Percentiles rank a stretch among this genome's conserved stretches.
These are phyloP conservation scores for Drosophila atripex DNA, from an alignment of 2,888 invertebrate species.

Conservation along the genomic window DNA sequence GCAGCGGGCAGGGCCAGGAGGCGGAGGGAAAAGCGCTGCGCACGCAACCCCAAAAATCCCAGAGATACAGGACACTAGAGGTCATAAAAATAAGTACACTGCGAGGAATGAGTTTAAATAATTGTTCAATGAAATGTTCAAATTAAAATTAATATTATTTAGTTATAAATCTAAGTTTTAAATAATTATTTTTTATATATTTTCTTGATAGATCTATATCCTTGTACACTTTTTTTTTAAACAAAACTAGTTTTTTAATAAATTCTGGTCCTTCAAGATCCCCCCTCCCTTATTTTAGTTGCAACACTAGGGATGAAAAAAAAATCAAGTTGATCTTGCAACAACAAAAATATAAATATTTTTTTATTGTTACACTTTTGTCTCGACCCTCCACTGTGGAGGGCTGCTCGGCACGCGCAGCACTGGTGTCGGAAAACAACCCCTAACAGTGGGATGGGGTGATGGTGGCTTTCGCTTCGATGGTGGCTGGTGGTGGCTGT, in stretches of 20 bases:
- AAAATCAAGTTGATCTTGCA: slow-evolving; percentile 4
- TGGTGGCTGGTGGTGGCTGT: slow-evolving; percentile 19
- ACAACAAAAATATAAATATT: background rate
- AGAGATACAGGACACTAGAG: slow-evolving; percentile 1
- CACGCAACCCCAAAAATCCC: slow-evolving; percentile 54
- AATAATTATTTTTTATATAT: background rate
- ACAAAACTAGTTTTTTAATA: background rate
- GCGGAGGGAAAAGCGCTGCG: slow-evolving; percentile 42
- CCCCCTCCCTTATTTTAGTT: background rate
- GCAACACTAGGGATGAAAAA: background rate
- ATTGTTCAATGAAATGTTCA: too few species aligned
- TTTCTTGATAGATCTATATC: too few species aligned
- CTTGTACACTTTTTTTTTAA: too few species aligned
- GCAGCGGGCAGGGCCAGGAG: slow-evolving; percentile 14
- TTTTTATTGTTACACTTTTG: slow-evolving; percentile 6
- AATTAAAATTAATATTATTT: too few species aligned
- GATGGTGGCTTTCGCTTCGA: slow-evolving; percentile 19
- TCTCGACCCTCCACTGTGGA: slow-evolving; percentile 44
- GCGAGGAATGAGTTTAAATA: too few species aligned
- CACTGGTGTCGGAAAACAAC: slow-evolving; percentile 14
- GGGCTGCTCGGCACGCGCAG: slow-evolving; percentile 62
- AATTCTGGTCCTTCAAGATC: background rate
- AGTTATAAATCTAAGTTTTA: background rate
- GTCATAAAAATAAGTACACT: background rate
- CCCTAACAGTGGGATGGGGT: slow-evolving; percentile 20